A percentile compares a stretch with the other conserved stretches of the same genome.
Conservation (phyloP, 2,888 invertebrate species). For the Trachelus stipa region DNA sequence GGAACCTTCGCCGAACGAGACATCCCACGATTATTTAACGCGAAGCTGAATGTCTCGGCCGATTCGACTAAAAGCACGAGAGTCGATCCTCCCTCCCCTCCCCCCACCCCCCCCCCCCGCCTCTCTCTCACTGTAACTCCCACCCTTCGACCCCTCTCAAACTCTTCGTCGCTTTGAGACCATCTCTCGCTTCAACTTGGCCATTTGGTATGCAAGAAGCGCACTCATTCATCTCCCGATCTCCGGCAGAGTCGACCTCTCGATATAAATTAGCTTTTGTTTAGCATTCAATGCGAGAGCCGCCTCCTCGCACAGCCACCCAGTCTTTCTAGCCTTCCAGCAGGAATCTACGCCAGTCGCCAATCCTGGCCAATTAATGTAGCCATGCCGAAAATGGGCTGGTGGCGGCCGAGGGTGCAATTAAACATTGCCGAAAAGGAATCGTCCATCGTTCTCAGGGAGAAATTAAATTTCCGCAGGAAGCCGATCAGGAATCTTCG, state of each 20-base stretch:
- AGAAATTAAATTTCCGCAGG: slow-evolving; percentile 51
- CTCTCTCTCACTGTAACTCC: too few relatives aligned
- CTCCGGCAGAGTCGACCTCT: slow-evolving; percentile 61
- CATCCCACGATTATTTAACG: too few relatives aligned
- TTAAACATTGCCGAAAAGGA: slow-evolving; percentile 56
- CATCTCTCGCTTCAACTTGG: slow-evolving; percentile 8
- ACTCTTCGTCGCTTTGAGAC: too few relatives aligned
- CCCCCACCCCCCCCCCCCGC: too few relatives aligned
- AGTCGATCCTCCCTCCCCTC: too few relatives aligned
- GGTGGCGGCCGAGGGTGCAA: slow-evolving; percentile 24
- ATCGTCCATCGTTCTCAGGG: slow-evolving; percentile 44
- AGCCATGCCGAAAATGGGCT: slow-evolving; percentile 31
- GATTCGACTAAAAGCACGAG: too few relatives aligned
- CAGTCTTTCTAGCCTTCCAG: not conserved
- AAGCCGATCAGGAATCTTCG: not conserved
- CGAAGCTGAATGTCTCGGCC: too few relatives aligned
- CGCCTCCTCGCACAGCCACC: slow-evolving; percentile 37
- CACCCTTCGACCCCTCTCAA: too few relatives aligned
- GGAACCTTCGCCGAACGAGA: too few relatives aligned
- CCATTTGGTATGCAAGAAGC: slow-evolving; percentile 64
- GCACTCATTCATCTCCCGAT: slow-evolving; percentile 65
- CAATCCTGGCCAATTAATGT: slow-evolving; percentile 61
- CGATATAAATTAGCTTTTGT: slow-evolving; percentile 67
- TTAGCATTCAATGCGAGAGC: slow-evolving; percentile 64
- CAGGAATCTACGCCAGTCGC: slow-evolving; percentile 19